Conservation (phyloP, 2,113 vertebrate species). For the Oryzias curvinotus region DNA sequence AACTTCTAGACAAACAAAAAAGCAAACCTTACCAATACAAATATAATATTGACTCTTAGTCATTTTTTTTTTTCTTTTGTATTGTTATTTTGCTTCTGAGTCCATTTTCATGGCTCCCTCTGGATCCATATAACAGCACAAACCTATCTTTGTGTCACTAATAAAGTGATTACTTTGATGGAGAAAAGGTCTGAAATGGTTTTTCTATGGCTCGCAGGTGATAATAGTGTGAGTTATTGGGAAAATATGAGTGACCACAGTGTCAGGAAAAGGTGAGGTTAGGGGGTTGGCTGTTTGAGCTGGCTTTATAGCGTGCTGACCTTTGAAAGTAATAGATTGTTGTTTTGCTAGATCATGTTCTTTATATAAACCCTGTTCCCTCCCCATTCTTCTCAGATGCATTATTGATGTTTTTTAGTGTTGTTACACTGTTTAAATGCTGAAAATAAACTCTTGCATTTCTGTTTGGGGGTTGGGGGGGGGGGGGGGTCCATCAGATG, state of each 20-base stretch:
- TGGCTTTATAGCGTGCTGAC: constrained; percentile 75
- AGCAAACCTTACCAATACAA: background rate
- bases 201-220: constrained; percentile 55
- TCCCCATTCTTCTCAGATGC: constrained; percentile 68
- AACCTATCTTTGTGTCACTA: constrained; percentile 77
- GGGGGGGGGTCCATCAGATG: constrained; percentile 19
- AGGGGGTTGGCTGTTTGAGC: constrained; percentile 26
- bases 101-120: constrained; percentile 80
- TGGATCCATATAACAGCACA: constrained; percentile 80
- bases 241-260: constrained; percentile 54
- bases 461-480: constrained; percentile 7
- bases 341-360: constrained; percentile 62
- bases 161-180: constrained; percentile 77
- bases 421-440: constrained; percentile 65
- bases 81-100: constrained; percentile 73
- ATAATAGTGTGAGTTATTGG: constrained; percentile 69
- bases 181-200: constrained; percentile 65
- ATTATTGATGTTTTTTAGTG: constrained; percentile 71
- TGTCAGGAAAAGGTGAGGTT: constrained; percentile 39
- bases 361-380: constrained; percentile 54
- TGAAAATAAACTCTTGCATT: constrained; percentile 33
- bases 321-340: constrained; percentile 77
- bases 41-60: constrained; percentile 53
- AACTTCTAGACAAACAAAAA: background rate
- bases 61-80: constrained; percentile 62